Percentiles rank a stretch among this genome's conserved stretches.
These are phyloP conservation scores for Toxonevra muliebris DNA, from an alignment of 2,888 invertebrate genomes.

Conservation along the genomic window DNA sequence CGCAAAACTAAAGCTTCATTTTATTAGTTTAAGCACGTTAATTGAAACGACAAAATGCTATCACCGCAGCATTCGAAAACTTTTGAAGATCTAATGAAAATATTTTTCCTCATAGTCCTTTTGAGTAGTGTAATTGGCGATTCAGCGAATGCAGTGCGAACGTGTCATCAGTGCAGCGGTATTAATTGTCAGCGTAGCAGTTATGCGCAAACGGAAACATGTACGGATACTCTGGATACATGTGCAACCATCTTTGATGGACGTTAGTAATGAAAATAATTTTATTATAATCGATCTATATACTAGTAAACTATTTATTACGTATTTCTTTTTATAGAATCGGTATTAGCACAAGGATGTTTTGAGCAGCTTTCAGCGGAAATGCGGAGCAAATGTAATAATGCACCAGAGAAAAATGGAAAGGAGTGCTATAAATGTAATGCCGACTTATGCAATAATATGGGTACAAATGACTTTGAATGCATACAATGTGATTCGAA, in stretches of 20 bases:
- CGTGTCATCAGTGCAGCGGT: constrained; percentile 55
- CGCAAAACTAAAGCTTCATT: background rate
- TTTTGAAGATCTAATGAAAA: background rate
- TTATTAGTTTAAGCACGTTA: background rate
- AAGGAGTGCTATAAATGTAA: constrained; percentile 54
- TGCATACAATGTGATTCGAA: constrained; percentile 58
- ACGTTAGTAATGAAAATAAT: constrained; percentile 43
- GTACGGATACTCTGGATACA: constrained; percentile 56
- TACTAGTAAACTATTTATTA: background rate
- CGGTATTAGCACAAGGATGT: constrained; percentile 42
- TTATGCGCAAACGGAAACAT: constrained; percentile 42
- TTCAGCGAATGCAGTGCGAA: constrained; percentile 40
- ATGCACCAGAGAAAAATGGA: background rate
- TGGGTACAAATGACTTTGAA: constrained; percentile 47
- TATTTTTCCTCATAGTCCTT: background rate
- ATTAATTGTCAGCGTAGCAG: constrained; percentile 55
- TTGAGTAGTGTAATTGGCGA: background rate
- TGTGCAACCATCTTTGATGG: constrained; percentile 56
- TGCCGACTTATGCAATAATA: constrained; percentile 53
- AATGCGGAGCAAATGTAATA: constrained; percentile 34
- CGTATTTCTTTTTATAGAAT: constrained; percentile 31
- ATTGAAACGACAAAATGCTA: background rate
- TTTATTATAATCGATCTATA: background rate
- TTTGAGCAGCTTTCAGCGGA: constrained; percentile 35
- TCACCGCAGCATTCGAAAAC: background rate